Conservation (phyloP, 2,888 invertebrate genomes). For the Cristatella mucedo region DNA sequence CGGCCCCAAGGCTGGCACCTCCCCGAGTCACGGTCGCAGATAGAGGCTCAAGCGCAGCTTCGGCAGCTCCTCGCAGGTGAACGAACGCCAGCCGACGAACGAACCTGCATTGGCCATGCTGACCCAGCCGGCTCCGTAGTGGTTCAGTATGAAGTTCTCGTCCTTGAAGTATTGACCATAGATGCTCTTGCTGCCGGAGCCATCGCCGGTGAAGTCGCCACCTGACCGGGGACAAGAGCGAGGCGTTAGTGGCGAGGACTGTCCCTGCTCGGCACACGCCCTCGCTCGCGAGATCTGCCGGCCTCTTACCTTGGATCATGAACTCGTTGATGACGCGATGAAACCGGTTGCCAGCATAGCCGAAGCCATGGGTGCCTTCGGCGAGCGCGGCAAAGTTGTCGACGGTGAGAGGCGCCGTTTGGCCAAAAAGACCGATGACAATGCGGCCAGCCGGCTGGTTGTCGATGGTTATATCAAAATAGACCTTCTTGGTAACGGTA, state of each 20-base stretch:
- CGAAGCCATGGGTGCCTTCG: conserved; percentile 27
- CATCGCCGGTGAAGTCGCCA: conserved; percentile 69
- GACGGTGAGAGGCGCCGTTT: conserved; percentile 65
- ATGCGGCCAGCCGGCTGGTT: conserved; percentile 58
- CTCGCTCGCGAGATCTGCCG: no score
- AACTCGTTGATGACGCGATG: conserved; percentile 73
- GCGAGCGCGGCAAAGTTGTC: conserved; percentile 71
- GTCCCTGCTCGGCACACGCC: conserved; percentile 28
- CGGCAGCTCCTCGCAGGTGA: no score
- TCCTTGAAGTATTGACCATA: conserved; percentile 70
- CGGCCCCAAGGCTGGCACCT: no score
- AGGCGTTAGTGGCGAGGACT: not conserved
- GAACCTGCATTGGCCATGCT: conserved; percentile 67
- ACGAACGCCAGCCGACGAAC: no score
- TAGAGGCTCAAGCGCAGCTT: no score
- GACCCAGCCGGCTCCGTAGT: conserved; percentile 64
- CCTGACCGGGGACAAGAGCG: conserved; percentile 41
- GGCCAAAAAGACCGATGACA: conserved; percentile 73
- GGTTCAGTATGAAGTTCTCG: conserved; percentile 65
- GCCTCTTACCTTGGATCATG: conserved; percentile 88
- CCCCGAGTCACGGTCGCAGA: no score
- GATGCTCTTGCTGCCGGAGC: conserved; percentile 64
- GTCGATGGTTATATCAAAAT: conserved; percentile 60
- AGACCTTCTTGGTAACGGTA: no score
- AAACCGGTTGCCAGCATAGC: conserved; percentile 61